Evolutionary conservation across 1,140 invertebrate genomes (phyloP).

Genomic region (Coboldia fuscipes): DNA sequence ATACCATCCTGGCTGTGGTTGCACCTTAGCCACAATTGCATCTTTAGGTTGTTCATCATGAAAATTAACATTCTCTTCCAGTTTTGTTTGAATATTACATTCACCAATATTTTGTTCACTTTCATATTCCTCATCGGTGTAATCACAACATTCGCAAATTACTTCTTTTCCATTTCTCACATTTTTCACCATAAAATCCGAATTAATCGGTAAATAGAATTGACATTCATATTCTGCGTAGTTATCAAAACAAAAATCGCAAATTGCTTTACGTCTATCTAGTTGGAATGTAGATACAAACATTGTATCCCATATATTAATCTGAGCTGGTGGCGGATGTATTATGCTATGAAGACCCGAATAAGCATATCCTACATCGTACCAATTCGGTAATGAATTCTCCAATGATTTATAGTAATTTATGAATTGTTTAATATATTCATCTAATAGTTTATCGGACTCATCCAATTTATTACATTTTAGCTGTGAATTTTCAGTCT

Average conservation of each 20-base stretch:
- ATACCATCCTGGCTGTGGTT: constrained; percentile 33
- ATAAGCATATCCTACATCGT: constrained; percentile 30
- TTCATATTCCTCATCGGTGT: constrained; percentile 20
- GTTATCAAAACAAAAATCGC: constrained; percentile 28
- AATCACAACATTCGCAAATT: constrained; percentile 32
- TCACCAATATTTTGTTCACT: constrained; percentile 13
- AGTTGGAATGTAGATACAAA: constrained; percentile 18
- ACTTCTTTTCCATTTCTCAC: constrained; percentile 24
- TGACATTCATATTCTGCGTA: constrained; percentile 28
- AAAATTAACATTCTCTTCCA: constrained; percentile 10
- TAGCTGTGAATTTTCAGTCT: not conserved
- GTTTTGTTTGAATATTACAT: constrained; percentile 20
- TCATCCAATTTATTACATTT: too few species aligned
- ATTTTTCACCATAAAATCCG: constrained; percentile 12
- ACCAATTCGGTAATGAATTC: constrained; percentile 12
- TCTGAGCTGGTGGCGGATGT: constrained; percentile 23
- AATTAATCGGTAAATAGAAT: constrained; percentile 25
- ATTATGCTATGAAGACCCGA: constrained; percentile 38
- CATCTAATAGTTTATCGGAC: constrained; percentile 1
- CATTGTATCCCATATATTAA: constrained; percentile 18
- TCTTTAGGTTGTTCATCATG: constrained; percentile 9
- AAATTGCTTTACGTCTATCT: constrained; percentile 20
- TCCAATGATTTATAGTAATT: constrained; percentile 2
- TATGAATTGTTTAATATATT: constrained; percentile 1
- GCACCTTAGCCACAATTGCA: constrained; percentile 12